Conservation (phyloP, 2,113 vertebrate genomes). For the Leucopsar rothschildi region DNA sequence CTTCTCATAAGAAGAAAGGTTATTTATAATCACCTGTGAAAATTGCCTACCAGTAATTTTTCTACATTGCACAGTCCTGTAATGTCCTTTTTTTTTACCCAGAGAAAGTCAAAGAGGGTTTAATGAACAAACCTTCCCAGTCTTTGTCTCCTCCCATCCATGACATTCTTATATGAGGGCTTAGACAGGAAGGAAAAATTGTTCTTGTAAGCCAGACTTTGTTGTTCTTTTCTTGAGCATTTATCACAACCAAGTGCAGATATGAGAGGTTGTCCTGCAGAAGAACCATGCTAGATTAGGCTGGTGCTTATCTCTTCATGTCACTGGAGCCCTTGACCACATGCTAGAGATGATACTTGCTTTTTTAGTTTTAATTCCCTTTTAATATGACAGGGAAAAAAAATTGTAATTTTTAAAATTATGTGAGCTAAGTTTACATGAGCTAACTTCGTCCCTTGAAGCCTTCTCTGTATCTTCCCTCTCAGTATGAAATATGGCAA, state of each 20-base stretch:
- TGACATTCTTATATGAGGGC: background rate
- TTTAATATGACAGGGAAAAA: background rate
- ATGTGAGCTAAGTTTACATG: background rate
- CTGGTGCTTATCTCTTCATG: background rate
- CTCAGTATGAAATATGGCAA: background rate
- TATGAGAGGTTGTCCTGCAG: fast-evolving
- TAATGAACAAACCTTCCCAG: background rate
- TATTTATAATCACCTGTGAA: background rate
- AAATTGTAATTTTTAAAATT: background rate
- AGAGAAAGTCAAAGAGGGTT: background rate
- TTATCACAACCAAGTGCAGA: background rate
- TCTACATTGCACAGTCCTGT: background rate
- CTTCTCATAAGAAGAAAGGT: background rate
- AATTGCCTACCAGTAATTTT: background rate
- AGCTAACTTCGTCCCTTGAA: background rate
- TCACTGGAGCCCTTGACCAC: background rate
- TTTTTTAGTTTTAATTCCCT: background rate
- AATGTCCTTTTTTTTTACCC: background rate
- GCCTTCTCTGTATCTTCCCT: background rate
- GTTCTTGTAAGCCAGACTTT: background rate
- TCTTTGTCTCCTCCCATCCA: background rate
- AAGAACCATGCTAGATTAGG: background rate
- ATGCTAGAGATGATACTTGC: background rate
- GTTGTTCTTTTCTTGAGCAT: background rate
- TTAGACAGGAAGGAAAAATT: background rate